Evolutionary conservation across 2,888 invertebrate genomes (phyloP).

Genomic region (Drosophila cracens): DNA sequence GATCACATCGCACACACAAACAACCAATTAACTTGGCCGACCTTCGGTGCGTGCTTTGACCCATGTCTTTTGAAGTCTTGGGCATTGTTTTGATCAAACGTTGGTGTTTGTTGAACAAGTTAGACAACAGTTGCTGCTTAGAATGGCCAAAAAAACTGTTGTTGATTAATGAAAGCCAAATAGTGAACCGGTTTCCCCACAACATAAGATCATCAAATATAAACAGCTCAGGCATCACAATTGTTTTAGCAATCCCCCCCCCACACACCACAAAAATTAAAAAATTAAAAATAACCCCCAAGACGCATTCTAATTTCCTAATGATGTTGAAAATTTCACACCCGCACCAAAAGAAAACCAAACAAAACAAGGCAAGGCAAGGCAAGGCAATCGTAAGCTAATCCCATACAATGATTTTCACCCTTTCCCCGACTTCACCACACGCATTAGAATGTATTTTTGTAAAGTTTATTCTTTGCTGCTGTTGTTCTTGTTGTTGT

Average conservation of each 20-base stretch:
- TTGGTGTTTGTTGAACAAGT: constrained; percentile 66
- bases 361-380: background rate
- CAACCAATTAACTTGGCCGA: constrained; percentile 27
- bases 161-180: constrained; percentile 66
- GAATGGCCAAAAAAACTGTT: constrained; percentile 42
- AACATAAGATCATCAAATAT: constrained; percentile 56
- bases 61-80: constrained; percentile 36
- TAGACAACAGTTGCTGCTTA: constrained; percentile 58
- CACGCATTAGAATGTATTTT: constrained; percentile 50
- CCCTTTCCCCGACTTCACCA: background rate
- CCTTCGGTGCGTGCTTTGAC: constrained; percentile 74
- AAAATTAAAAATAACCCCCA: constrained; percentile 14
- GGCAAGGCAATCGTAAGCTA: constrained; percentile 11
- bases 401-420: constrained; percentile 12
- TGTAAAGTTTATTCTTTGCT: constrained; percentile 20
- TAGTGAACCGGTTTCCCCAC: constrained; percentile 60
- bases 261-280: background rate
- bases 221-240: constrained; percentile 28
- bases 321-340: constrained; percentile 45
- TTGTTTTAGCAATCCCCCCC: constrained; percentile 4
- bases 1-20: background rate
- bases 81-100: constrained; percentile 57
- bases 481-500: constrained; percentile 12
- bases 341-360: constrained; percentile 46
- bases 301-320: constrained; percentile 16